Evolutionary conservation across 2,888 invertebrate species (phyloP).

Genomic region (Thysanoteuthis rhombus): DNA sequence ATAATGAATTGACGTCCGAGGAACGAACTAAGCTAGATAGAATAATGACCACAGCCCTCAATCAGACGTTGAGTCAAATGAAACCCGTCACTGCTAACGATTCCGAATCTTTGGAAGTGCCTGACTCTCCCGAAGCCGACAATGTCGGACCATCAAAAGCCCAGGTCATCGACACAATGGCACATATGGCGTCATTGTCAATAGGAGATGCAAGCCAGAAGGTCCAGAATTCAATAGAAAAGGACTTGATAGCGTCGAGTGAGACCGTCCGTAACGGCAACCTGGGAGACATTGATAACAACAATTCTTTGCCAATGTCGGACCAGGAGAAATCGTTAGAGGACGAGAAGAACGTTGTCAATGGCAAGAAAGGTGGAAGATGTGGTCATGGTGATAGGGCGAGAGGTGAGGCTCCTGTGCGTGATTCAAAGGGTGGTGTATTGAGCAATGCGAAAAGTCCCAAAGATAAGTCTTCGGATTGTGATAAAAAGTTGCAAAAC

Average conservation of each 20-base stretch:
- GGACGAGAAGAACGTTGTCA: neutral
- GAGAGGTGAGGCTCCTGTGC: neutral
- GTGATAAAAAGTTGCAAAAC: constrained; percentile 33
- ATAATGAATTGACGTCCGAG: neutral
- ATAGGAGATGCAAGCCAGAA: neutral
- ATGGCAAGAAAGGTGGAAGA: constrained; percentile 40
- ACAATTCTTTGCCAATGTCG: neutral
- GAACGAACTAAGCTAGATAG: neutral
- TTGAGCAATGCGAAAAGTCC: constrained; percentile 25
- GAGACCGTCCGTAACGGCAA: neutral
- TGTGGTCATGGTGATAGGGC: constrained; percentile 35
- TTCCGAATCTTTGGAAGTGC: neutral
- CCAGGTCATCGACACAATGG: neutral
- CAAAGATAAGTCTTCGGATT: constrained; percentile 32
- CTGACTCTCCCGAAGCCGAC: neutral
- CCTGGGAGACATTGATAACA: neutral
- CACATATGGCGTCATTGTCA: neutral
- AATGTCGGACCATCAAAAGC: neutral
- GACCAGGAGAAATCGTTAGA: neutral
- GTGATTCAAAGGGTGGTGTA: neutral
- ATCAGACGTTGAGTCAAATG: neutral
- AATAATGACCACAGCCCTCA: constrained; percentile 1
- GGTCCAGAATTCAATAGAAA: neutral
- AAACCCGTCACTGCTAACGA: neutral
- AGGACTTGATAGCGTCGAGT: neutral